These are phyloP conservation scores for Mugil cephalus DNA, from an alignment of 2,113 vertebrate species.

Conservation along the genomic window DNA sequence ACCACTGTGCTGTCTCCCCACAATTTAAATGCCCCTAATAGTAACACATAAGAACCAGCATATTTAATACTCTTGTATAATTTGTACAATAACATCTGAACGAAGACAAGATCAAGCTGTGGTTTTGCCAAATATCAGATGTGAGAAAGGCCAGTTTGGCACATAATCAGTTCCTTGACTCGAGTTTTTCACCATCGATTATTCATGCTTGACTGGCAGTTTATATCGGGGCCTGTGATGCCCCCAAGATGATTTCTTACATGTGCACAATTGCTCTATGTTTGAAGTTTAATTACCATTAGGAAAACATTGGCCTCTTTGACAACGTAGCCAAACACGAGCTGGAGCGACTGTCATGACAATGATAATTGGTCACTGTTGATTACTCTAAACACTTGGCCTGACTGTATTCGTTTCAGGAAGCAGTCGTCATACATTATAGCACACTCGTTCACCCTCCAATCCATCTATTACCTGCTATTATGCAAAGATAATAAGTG, in stretches of 20 bases:
- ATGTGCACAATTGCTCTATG: slow-evolving; percentile 62
- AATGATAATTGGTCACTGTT: slow-evolving; percentile 44
- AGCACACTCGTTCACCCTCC: not conserved
- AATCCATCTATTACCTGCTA: not conserved
- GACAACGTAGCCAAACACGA: slow-evolving; percentile 31
- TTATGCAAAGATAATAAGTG: slow-evolving; percentile 1
- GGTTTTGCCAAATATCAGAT: no score
- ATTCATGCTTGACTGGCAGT: slow-evolving; percentile 49
- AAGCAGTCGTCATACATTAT: not conserved
- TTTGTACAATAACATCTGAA: no score
- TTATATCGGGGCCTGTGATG: slow-evolving; percentile 39
- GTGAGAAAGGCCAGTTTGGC: no score
- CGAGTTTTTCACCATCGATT: slow-evolving; percentile 53
- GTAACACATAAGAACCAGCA: no score
- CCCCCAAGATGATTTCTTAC: slow-evolving; percentile 67
- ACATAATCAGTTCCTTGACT: no score
- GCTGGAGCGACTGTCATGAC: slow-evolving; percentile 17
- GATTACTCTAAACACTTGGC: slow-evolving; percentile 39
- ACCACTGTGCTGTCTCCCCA: no score
- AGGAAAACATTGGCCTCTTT: slow-evolving; percentile 54
- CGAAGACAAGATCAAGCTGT: no score
- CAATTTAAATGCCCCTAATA: no score
- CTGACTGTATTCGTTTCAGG: not conserved
- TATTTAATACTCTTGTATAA: no score
- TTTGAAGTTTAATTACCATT: slow-evolving; percentile 71